Conservation (phyloP, 1,140 invertebrate genomes). For the Drosophila eugracilis region DNA sequence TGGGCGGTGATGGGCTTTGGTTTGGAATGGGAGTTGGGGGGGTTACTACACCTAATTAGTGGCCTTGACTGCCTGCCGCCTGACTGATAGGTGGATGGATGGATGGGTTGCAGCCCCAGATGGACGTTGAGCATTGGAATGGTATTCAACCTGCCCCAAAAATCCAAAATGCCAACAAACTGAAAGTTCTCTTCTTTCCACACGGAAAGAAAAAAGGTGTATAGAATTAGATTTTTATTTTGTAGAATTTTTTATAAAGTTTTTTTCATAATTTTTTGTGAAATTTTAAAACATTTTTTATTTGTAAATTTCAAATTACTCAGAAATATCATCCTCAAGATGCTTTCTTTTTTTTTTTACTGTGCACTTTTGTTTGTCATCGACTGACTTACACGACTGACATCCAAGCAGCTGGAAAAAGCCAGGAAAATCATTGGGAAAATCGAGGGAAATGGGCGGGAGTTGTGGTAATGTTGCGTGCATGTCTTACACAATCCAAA, state of each 20-base stretch:
- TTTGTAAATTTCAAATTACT: neutral
- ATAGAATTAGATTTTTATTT: too few relatives aligned
- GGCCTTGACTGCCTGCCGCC: slow-evolving; percentile 65
- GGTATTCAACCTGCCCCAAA: slow-evolving; percentile 36
- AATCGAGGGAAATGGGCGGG: neutral
- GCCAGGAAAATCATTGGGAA: neutral
- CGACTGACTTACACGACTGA: slow-evolving; percentile 60
- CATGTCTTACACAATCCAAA: slow-evolving; percentile 80
- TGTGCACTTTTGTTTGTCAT: slow-evolving; percentile 38
- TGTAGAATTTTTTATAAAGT: too few relatives aligned
- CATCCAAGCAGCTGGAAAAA: slow-evolving; percentile 22
- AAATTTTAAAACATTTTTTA: too few relatives aligned
- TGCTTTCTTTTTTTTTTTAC: too few relatives aligned
- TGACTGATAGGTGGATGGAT: slow-evolving; percentile 31
- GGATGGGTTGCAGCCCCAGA: slow-evolving; percentile 20
- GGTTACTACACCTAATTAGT: slow-evolving; percentile 68
- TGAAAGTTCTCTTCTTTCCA: neutral
- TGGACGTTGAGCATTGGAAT: slow-evolving; percentile 40
- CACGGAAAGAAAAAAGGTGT: slow-evolving; percentile 1
- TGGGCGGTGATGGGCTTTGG: neutral
- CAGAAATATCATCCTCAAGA: neutral
- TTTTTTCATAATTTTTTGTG: too few relatives aligned
- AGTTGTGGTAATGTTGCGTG: slow-evolving; percentile 74
- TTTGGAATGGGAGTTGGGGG: slow-evolving; percentile 5
- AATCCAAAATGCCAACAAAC: neutral